Conservation (phyloP, 2,797 vertebrate species). For the Mus caroli region DNA sequence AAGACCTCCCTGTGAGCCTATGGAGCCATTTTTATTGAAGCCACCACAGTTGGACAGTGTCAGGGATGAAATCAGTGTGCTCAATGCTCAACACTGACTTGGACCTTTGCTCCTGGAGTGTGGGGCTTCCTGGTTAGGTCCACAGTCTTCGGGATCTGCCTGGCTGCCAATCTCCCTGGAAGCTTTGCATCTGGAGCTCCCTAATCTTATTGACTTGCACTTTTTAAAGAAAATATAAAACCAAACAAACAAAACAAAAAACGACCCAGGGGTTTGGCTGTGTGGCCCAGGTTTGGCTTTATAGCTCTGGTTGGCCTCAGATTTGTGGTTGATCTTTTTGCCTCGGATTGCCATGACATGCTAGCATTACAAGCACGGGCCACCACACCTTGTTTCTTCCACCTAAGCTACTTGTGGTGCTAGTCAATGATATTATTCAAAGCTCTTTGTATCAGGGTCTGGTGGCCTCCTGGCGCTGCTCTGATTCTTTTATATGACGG, state of each 20-base stretch:
- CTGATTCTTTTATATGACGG: not conserved
- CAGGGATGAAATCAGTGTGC: not conserved
- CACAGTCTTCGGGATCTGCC: not conserved
- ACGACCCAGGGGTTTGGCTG: not conserved
- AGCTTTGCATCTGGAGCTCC: not conserved
- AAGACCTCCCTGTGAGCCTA: not conserved
- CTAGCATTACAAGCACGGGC: too few species aligned
- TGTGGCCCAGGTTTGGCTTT: not conserved
- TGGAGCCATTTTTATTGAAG: not conserved
- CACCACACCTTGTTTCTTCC: not conserved
- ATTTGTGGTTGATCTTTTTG: not conserved
- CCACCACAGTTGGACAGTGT: not conserved
- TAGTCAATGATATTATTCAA: slow-evolving; percentile 20
- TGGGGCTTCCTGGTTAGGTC: not conserved
- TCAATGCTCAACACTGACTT: not conserved
- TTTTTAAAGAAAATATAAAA: not conserved
- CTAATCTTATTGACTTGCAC: not conserved
- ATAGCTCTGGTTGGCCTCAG: not conserved
- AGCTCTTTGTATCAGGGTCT: not conserved
- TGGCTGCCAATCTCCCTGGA: not conserved
- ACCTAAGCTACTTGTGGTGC: slow-evolving; percentile 30
- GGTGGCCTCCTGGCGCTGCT: not conserved
- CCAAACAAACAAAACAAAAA: too few species aligned
- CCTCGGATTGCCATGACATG: too few species aligned
- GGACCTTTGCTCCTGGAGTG: not conserved